Base-by-base conservation (phyloP, 2,888 invertebrate genomes). In the Xanthostigma xanthostigma region DNA sequence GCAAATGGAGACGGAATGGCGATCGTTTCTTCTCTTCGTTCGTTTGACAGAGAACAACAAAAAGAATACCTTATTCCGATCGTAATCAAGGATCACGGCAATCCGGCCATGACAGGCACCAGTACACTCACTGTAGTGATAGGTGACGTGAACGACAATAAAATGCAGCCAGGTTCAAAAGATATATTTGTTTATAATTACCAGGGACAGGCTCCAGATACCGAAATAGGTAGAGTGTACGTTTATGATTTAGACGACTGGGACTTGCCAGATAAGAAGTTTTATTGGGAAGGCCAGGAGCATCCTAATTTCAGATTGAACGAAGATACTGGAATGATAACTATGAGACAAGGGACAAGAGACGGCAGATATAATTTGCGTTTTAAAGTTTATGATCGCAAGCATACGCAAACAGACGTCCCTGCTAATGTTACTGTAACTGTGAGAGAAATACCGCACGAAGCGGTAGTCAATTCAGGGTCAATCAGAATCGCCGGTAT, bases 1-100 rank as follows among this genome's bases (percentile, higher is more conserved):
- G 94, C 94, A 45, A 94, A 94, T 61, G 94, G 94, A 44, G 94
- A 95, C 64, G 97, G 97, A 39, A 93, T 94, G 85, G 97, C 96
- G 44, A 89, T 92, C 46, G 89, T 98, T n/a, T 89, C 89, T 2
- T 94, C 96, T 0, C 73, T 93, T 36, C 76, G 90, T 53, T 87
- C 88, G 10, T 96, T 97, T 67, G 94, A 96, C 63, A 78, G 97
- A 53, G 96, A 97, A 68, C 86, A 90, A 61, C 89, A 92, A 64
- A 96, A 96, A 64, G 93, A 94, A 67, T 94, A 94, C 64, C 78
- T 92, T 58, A 90, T 98, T 60, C 97, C 97, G 1, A 94, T 98
- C 60, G 87, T 95, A 27, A 95, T 98, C 63, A 93, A 90, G 67
- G 98, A 98, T 72, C 89, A 91, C 58, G 95, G 96, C 39, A 90